These are phyloP conservation scores for Eclectus roratus DNA, from an alignment of 2,113 vertebrate species.

Conservation along the genomic window DNA sequence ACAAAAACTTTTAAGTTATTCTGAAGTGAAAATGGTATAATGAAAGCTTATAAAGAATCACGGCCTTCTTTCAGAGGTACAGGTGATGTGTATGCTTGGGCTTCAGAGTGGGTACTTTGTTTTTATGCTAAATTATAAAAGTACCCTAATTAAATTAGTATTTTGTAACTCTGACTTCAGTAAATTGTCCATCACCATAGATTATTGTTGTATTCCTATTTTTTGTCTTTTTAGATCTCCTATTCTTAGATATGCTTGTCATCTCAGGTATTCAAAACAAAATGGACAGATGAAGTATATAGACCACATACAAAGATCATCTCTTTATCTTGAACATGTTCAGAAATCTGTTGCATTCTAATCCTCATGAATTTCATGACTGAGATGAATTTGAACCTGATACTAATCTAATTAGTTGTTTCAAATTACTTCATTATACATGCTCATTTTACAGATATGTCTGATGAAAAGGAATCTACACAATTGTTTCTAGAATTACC, in stretches of 20 bases:
- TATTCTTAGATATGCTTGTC: not conserved
- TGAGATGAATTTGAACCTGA: not conserved
- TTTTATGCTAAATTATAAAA: not conserved
- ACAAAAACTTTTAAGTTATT: not conserved
- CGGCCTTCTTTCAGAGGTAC: not conserved
- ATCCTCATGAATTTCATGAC: not conserved
- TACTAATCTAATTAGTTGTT: not conserved
- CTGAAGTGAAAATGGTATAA: not conserved
- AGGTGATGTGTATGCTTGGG: not conserved
- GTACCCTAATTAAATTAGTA: not conserved
- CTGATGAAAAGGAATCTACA: not conserved
- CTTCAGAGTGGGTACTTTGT: not conserved
- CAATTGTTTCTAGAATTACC: not conserved
- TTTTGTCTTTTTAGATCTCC: not conserved
- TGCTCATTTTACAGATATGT: not conserved
- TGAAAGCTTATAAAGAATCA: not conserved
- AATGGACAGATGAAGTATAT: not conserved
- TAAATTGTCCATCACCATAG: not conserved
- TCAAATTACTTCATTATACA: not conserved
- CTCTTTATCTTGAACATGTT: not conserved
- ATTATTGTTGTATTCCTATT: not conserved
- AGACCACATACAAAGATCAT: not conserved
- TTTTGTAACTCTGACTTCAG: not conserved
- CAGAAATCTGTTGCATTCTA: not conserved
- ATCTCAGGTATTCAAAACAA: not conserved